Percentiles rank a stretch among this genome's conserved stretches.
Evolutionary conservation across 2,113 vertebrate species (phyloP).

Genomic region (Pterophyllum scalare): DNA sequence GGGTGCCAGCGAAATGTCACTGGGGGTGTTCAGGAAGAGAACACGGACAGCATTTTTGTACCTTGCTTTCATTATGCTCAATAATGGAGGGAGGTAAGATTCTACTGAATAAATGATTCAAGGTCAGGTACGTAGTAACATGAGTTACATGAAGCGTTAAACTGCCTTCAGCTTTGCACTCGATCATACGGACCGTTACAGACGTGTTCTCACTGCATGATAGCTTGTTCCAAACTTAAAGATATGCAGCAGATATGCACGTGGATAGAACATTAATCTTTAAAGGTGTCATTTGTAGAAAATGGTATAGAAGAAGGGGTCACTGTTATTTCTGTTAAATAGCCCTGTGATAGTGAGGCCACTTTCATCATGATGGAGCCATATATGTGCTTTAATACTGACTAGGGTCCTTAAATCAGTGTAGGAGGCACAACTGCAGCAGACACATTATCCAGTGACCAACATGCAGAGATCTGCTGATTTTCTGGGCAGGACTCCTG

Average conservation of each 20-base stretch:
- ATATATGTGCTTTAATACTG: not conserved
- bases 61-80: slow-evolving; percentile 41
- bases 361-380: not conserved
- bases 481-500: not conserved
- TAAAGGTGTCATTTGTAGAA: slow-evolving; percentile 2
- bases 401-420: not conserved
- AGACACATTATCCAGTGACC: not conserved
- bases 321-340: not conserved
- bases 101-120: slow-evolving; percentile 55
- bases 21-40: slow-evolving; percentile 14
- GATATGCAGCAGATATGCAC: not conserved
- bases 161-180: slow-evolving; percentile 20
- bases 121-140: slow-evolving; percentile 47
- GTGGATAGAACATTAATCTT: not conserved
- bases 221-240: not conserved
- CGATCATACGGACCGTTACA: not conserved
- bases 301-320: not conserved
- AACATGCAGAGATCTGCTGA: not conserved
- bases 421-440: not conserved
- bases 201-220: not conserved
- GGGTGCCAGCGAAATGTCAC: slow-evolving; percentile 21
- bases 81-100: slow-evolving; percentile 30
- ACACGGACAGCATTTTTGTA: slow-evolving; percentile 28
- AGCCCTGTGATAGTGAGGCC: not conserved
- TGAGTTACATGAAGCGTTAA: slow-evolving; percentile 50